A percentile compares a stretch with the other conserved stretches of the same genome.
phyloP scores from a whole-genome alignment of 1,140 invertebrate genomes.

The Nixonia krombeini region DNA sequence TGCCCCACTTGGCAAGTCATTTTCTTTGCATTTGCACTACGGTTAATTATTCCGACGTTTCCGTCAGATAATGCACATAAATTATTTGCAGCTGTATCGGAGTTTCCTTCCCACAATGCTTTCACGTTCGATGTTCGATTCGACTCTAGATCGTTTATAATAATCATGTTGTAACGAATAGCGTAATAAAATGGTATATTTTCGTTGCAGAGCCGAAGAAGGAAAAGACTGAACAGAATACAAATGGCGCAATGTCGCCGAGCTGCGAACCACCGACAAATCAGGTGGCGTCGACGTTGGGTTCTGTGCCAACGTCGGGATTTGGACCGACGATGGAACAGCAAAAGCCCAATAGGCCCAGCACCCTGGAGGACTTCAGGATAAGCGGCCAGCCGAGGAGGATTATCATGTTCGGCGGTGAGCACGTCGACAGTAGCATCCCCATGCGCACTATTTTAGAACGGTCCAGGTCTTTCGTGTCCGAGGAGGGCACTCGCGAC shows the following conservation, averaged over 20 bases:
- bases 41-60: no score
- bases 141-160: neutral
- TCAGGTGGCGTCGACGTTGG: conserved; percentile 65
- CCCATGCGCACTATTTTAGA: conserved; percentile 39
- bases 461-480: conserved; percentile 19
- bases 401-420: conserved; percentile 49
- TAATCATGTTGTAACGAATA: neutral
- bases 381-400: conserved; percentile 65
- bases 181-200: conserved; percentile 30
- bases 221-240: conserved; percentile 88
- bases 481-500: conserved; percentile 14
- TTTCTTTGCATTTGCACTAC: no score
- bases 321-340: conserved; percentile 55
- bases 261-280: conserved; percentile 73
- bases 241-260: conserved; percentile 77
- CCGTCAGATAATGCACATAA: no score
- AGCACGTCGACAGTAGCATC: conserved; percentile 45
- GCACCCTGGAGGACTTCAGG: conserved; percentile 77
- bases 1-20: no score
- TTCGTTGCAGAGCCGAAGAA: conserved; percentile 87
- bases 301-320: conserved; percentile 55
- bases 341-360: conserved; percentile 80
- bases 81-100: no score
- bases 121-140: no score
- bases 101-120: no score